Evolutionary conservation across 2,113 vertebrate genomes (phyloP), one percentile per base, ranked within the genome.

Genomic region (Manacus vitellinus): DNA sequence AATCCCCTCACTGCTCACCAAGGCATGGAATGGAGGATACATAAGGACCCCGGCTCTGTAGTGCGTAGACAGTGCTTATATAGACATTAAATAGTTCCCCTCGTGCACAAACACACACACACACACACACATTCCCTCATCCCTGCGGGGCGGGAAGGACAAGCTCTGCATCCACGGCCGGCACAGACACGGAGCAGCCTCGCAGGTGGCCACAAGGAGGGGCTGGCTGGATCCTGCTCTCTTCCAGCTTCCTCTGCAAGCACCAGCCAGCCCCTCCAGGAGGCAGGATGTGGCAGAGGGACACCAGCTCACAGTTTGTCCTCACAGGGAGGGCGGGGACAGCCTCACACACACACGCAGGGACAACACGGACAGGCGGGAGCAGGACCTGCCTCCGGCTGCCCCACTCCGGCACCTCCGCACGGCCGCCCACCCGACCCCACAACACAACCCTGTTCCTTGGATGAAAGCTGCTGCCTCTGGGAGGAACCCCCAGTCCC

Each of bases 51-150:
- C 51, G 18, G 82, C 71, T 73, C 71, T 52, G 4, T 2, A 6
- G 78, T 20, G 92, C 66, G 82, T 79, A 88, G 39, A 78, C 41
- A 95, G 96, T 92, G 94, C 85, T 90, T 86, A 88, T 54, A 95
- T 4, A 84, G 91, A 97, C 91, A 92, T 97, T 93, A 95, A 95
- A 96, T 94, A 96, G 72, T 80, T 80, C 72, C 94, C 79, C 63
- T 94, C 4, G 94, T 95, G 96, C 92, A 94, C 92, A 74, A 80
- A 92, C 70, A 92, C 66, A 91, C 12, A 11, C 3, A 6, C 62
- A 6, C 62, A 61, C 54, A 20, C 27, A 2, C 20, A 2, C 44
- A 52, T 86, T 52, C 95, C 89, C 77, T 81, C 3, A 0, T 54
- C 94, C 92, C 89, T 65, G 65, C 16, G 8, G 37, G 74, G 62